phyloP scores from a whole-genome alignment of 2,888 invertebrate genomes.

The Xiphydria camelus region DNA sequence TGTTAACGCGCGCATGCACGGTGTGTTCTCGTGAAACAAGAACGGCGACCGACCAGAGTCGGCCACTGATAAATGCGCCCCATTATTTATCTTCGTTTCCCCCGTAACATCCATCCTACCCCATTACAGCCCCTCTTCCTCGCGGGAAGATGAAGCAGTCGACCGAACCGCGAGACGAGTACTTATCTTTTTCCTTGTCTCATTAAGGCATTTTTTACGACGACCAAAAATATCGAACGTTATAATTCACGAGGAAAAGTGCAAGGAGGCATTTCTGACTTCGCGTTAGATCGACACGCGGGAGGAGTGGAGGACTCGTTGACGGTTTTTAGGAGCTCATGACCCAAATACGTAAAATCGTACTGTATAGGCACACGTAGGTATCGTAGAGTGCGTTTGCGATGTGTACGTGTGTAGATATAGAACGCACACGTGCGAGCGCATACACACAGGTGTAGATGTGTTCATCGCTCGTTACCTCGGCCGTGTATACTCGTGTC shows the following conservation, averaged over 20 bases:
- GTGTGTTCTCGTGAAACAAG: too few species aligned
- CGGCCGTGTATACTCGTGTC: too few species aligned
- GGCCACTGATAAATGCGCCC: constrained; percentile 6
- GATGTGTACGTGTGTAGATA: too few species aligned
- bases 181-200: constrained; percentile 10
- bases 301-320: constrained; percentile 4
- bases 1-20: too few species aligned
- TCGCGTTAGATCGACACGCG: background rate
- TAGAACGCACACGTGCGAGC: too few species aligned
- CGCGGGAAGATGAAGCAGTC: constrained; percentile 3
- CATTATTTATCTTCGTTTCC: constrained; percentile 3
- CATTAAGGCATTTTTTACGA: constrained; percentile 10
- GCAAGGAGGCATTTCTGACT: background rate
- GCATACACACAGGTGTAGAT: too few species aligned
- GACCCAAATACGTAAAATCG: too few species aligned
- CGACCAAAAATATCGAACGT: background rate
- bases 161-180: background rate
- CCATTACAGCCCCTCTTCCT: background rate
- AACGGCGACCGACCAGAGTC: too few species aligned
- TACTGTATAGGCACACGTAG: too few species aligned
- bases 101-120: background rate
- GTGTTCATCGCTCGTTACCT: too few species aligned
- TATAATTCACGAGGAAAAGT: constrained; percentile 5
- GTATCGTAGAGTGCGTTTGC: too few species aligned
- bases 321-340: constrained; percentile 8